Percentiles rank a stretch among this genome's conserved stretches.
Evolutionary conservation across 2,888 invertebrate genomes (phyloP).

Genomic region (Drepana falcataria): DNA sequence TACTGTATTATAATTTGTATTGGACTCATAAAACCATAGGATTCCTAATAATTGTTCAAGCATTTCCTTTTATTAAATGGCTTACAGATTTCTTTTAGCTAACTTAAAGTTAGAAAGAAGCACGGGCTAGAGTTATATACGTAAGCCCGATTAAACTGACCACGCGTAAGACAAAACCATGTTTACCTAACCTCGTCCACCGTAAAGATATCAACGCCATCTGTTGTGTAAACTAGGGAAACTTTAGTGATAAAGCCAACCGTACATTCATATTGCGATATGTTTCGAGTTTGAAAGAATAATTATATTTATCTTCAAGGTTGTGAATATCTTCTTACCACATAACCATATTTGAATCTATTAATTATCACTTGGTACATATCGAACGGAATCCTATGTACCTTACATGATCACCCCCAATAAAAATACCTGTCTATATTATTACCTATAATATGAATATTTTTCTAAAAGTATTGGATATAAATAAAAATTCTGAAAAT

Average conservation of each 20-base stretch:
- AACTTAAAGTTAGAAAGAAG: too few species aligned
- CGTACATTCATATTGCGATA: too few species aligned
- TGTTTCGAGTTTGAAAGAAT: too few species aligned
- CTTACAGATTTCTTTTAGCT: background rate
- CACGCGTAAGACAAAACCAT: too few species aligned
- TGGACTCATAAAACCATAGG: conserved; percentile 18
- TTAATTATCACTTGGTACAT: background rate
- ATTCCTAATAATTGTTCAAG: conserved; percentile 16
- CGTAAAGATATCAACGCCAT: too few species aligned
- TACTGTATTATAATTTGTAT: conserved; percentile 13
- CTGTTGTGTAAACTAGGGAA: too few species aligned
- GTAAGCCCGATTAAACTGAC: too few species aligned
- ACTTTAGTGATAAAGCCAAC: too few species aligned
- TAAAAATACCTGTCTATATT: conserved; percentile 29
- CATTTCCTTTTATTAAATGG: background rate
- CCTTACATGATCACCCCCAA: conserved; percentile 14
- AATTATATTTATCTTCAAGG: conserved; percentile 3
- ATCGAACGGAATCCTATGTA: conserved; percentile 28
- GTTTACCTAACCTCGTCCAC: too few species aligned
- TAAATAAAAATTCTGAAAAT: conserved; percentile 38
- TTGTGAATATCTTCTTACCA: conserved; percentile 3
- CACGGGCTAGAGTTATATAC: too few species aligned
- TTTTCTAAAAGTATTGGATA: conserved; percentile 66
- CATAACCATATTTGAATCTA: too few species aligned
- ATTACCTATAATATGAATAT: conserved; percentile 45